Base-by-base conservation (phyloP, 1,140 invertebrate genomes). In the Aphelinus atriplicis region DNA sequence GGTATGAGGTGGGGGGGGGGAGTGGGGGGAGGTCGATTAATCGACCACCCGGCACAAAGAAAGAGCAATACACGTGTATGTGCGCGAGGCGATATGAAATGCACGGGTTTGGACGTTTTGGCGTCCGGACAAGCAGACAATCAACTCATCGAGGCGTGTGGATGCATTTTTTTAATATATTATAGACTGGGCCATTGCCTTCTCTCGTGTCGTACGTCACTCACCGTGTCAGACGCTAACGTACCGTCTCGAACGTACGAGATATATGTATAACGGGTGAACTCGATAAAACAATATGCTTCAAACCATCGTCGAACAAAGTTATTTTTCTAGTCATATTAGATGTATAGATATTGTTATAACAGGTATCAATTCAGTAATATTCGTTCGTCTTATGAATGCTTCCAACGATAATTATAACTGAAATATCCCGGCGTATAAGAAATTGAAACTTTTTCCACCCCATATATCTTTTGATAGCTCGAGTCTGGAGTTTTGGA, bases 101-200 rank as follows among this genome's bases (percentile, higher is more conserved):
- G 86, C 86, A 85, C 83, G 82, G 85, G 84, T 87, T 87, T 79
- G 83, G 86, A 88, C 86, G 85, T 88, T 88, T 87, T 88, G 86
- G 86, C 87, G 87, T 87, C 82, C 84, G 84, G 85, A 87, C 87
- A 87, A 87, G 86, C 86, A 86, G 87, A 87, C 87, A 87, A 87
- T 87, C 87, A 88, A 87, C 85, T 86, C 87, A 88, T 88, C 87
- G 86, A 88, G 87, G 83, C 86, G 86, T 86, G 87, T 81, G 82
- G 85, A 86, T 87, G 87, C 87, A 88, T 88, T 88, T 88, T 88
- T 88, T 86, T 87, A 86, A 87, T 87, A 87, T 87, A 87, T 88
- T 88, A 88, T 87, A 87, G 86, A 88, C 86, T 87, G 85, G 85
- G 78, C 84, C 84, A 76, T 83, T 83, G 82, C 82, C 83, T 86